Evolutionary conservation across 2,113 vertebrate species (phyloP).

Genomic region (Seriola aureovittata): DNA sequence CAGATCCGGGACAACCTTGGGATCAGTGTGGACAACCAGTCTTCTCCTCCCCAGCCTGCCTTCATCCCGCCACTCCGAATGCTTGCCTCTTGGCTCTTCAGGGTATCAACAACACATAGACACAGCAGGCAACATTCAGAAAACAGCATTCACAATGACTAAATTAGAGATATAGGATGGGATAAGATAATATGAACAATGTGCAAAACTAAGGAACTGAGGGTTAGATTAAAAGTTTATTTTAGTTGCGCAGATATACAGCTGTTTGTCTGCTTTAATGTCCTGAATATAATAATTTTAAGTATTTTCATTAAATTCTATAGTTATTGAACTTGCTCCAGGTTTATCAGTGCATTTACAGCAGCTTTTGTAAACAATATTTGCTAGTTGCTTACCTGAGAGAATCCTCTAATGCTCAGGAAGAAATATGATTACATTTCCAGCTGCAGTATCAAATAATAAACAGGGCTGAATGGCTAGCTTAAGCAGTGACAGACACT

Average conservation of each 20-base stretch:
- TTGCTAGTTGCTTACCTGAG: not conserved
- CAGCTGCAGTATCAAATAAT: not conserved
- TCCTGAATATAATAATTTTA: too few relatives aligned
- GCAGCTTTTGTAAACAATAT: too few relatives aligned
- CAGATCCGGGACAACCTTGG: conserved; percentile 98
- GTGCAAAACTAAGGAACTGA: not conserved
- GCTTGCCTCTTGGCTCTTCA: conserved; percentile 98
- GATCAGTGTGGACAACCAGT: conserved; percentile 94
- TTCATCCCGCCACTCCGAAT: conserved; percentile 97
- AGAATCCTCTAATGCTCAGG: conserved; percentile 4
- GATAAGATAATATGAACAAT: not conserved
- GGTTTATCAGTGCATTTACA: not conserved
- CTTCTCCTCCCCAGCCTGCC: conserved; percentile 90
- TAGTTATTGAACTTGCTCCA: not conserved
- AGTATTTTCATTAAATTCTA: too few relatives aligned
- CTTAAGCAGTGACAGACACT: not conserved
- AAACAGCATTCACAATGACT: not conserved
- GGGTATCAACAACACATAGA: conserved; percentile 80
- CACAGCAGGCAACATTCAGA: not conserved
- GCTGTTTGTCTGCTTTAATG: too few relatives aligned
- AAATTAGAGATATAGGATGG: not conserved
- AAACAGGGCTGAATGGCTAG: not conserved
- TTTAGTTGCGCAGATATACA: too few relatives aligned
- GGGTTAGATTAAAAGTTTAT: too few relatives aligned
- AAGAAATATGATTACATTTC: not conserved